These are phyloP conservation scores for Thalassarche chlororhynchos DNA, from an alignment of 2,113 vertebrate genomes.

Conservation along the genomic window DNA sequence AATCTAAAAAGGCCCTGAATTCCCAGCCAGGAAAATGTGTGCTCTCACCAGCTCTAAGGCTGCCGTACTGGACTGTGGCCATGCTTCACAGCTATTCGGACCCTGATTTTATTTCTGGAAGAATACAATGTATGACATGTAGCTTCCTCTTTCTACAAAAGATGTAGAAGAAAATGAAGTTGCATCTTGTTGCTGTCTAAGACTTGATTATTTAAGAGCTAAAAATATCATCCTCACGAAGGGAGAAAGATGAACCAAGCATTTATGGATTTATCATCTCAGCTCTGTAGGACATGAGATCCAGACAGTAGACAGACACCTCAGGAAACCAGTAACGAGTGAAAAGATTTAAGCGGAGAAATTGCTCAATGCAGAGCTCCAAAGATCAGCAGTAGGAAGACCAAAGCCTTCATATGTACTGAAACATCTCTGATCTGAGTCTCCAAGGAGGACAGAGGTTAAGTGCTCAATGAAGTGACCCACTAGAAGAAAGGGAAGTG, in stretches of 20 bases:
- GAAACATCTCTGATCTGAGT: not conserved
- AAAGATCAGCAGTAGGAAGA: not conserved
- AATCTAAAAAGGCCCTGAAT: slow-evolving; percentile 10
- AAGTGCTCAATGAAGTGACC: not conserved
- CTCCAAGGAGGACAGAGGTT: not conserved
- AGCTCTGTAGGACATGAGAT: not conserved
- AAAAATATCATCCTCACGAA: not conserved
- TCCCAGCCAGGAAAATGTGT: not conserved
- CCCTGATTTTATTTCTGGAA: not conserved
- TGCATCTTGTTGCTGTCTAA: not conserved
- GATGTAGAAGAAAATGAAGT: not conserved
- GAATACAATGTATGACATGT: not conserved
- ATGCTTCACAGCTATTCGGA: not conserved
- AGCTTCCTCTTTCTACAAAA: not conserved
- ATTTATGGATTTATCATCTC: not conserved
- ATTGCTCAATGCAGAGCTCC: not conserved
- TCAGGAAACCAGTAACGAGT: not conserved
- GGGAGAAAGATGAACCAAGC: not conserved
- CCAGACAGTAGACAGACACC: not conserved
- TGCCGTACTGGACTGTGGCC: not conserved
- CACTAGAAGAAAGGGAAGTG: not conserved
- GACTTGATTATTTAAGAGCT: not conserved
- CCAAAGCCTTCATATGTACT: not conserved
- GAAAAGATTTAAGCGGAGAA: not conserved
- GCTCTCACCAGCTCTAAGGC: not conserved